Base-by-base conservation (phyloP, 92 coral and sea anemone genomes). In the Isaurus tuberculatus region DNA sequence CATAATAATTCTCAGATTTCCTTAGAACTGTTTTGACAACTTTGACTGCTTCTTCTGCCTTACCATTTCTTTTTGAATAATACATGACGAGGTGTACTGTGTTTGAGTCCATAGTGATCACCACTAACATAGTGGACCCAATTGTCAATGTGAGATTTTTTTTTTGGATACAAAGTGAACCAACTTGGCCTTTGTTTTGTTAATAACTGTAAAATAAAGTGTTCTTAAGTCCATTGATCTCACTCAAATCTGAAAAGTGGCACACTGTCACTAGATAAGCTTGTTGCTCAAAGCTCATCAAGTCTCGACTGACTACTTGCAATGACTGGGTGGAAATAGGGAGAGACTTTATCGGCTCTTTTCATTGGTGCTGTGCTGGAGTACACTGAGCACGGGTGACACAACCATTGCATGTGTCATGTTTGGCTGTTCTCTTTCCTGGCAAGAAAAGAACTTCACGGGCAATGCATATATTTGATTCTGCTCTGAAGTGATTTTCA, bases 121-220 rank as follows among this genome's bases (percentile, higher is more conserved):
- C n/a, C n/a, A n/a, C n/a, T n/a, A n/a, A n/a, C n/a, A n/a, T n/a
- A n/a, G n/a, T n/a, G n/a, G n/a, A n/a, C n/a, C n/a, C n/a, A n/a
- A n/a, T n/a, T n/a, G n/a, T n/a, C n/a, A n/a, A n/a, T n/a, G n/a
- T n/a, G n/a, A n/a, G n/a, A n/a, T 49, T 63, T 78, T 25, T 87
- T 87, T 30, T 64, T 31, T 79, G 86, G 11, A 87, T 81, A 48
- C 90, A 72, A 71, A 87, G 1, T 86, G 53, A 3, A 83, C 75
- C 28, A 80, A 61, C 67, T 87, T 83, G 28, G 75, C 82, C 53
- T n/a, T n/a, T n/a, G n/a, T 87, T 28, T 63, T 81, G 79, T 72
- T 46, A 23, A 74, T 53, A n/a, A n/a, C n/a, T n/a, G n/a, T n/a
- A n/a, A n/a, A n/a, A n/a, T n/a, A n/a, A n/a, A n/a, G 13, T 82